A percentile compares a stretch with the other conserved stretches of the same genome.
Conservation (phyloP, 2,113 vertebrate species). For the Solea solea region DNA sequence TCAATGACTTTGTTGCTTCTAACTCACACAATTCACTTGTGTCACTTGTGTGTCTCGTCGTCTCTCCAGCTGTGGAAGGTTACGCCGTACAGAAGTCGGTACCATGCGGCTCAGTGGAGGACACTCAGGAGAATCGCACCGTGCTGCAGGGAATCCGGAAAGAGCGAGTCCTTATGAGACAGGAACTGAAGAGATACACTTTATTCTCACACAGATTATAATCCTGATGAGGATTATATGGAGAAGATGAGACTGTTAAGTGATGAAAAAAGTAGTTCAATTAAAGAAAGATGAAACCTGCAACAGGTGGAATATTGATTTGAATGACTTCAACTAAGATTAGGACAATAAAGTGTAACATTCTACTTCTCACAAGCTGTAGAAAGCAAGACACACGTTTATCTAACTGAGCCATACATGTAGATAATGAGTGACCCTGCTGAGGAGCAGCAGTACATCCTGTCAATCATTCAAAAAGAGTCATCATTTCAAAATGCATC, state of each 20-base stretch:
- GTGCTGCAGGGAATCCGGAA: constrained; percentile 87
- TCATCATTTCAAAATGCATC: background rate
- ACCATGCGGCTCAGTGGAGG: constrained; percentile 88
- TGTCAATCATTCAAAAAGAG: background rate
- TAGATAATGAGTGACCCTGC: too few species aligned
- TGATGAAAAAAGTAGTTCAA: background rate
- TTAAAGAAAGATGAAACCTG: background rate
- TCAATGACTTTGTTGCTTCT: too few species aligned
- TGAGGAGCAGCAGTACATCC: background rate
- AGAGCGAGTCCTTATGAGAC: constrained; percentile 84
- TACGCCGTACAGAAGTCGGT: constrained; percentile 90
- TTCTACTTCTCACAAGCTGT: too few species aligned
- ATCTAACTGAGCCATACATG: too few species aligned
- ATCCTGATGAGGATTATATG: background rate
- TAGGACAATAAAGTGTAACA: too few species aligned
- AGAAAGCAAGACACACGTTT: too few species aligned
- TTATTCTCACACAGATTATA: background rate
- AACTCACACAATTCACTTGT: too few species aligned
- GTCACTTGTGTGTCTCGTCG: constrained; percentile 34
- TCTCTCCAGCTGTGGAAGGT: constrained; percentile 83
- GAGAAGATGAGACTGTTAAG: background rate
- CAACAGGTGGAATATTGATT: too few species aligned
- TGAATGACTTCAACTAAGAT: too few species aligned
- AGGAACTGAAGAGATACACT: constrained; percentile 73
- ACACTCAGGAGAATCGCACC: constrained; percentile 89